Conservation (phyloP, 2,888 invertebrate genomes). For the Lasioglossum lativentre region DNA sequence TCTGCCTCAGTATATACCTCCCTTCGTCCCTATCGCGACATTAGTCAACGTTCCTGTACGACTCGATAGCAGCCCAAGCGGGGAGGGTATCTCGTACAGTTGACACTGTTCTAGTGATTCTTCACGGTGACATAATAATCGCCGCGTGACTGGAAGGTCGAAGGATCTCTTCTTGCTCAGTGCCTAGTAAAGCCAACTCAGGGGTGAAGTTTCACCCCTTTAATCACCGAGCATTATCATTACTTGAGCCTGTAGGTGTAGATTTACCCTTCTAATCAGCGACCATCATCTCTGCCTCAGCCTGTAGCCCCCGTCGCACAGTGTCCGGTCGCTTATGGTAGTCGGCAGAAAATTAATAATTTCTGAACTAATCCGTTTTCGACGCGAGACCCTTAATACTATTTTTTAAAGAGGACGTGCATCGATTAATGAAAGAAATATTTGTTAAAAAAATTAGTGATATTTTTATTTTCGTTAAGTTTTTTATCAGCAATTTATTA, state of each 20-base stretch:
- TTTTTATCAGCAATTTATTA: no score
- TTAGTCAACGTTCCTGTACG: not conserved
- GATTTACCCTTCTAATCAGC: not conserved
- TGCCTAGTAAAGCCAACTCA: slow-evolving; percentile 35
- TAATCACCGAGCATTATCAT: no score
- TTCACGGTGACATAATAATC: not conserved
- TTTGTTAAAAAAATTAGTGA: no score
- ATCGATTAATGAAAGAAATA: no score
- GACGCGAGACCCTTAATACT: no score
- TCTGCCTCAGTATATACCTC: not conserved
- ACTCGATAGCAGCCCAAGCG: not conserved
- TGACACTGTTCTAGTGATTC: not conserved
- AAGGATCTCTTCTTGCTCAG: slow-evolving; percentile 17
- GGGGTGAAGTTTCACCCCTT: not conserved
- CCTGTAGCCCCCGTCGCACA: not conserved
- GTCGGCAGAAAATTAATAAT: no score
- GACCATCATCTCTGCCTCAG: not conserved
- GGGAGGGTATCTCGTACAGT: not conserved
- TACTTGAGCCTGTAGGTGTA: no score
- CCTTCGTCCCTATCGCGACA: not conserved
- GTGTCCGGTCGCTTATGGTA: no score
- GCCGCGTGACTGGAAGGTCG: not conserved
- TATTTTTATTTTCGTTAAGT: no score
- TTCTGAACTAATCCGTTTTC: no score
- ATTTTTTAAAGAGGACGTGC: no score